Evolutionary conservation across 1,140 invertebrate genomes (phyloP).

Genomic region (Helicoverpa armigera): DNA sequence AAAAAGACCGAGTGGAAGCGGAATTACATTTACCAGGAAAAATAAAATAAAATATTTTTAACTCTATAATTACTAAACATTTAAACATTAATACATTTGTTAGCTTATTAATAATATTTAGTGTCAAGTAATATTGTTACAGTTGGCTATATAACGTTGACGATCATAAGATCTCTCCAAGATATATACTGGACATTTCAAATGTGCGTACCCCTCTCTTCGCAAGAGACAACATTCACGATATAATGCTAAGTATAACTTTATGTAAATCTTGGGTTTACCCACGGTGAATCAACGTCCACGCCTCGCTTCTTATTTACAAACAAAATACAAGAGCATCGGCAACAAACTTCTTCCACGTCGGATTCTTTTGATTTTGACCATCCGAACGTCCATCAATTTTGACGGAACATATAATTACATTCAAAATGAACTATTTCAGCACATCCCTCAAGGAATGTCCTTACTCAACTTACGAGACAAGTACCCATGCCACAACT

Average conservation of each 20-base stretch:
- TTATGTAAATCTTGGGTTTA: neutral
- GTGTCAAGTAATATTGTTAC: too few relatives aligned
- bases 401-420: neutral
- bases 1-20: too few relatives aligned
- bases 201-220: neutral
- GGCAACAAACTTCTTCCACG: neutral
- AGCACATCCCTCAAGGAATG: neutral
- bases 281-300: neutral
- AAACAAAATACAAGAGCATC: too few relatives aligned
- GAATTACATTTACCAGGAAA: too few relatives aligned
- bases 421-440: neutral
- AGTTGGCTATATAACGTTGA: too few relatives aligned
- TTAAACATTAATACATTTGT: neutral
- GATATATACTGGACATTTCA: neutral
- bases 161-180: too few relatives aligned
- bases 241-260: too few relatives aligned
- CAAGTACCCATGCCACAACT: constrained; percentile 3
- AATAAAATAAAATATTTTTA: too few relatives aligned
- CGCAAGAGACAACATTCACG: too few relatives aligned
- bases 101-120: too few relatives aligned
- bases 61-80: neutral
- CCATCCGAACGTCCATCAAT: neutral
- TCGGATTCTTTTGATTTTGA: neutral
- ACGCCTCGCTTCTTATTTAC: too few relatives aligned
- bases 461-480: neutral